Percentiles rank a stretch among this genome's conserved stretches.
Evolutionary conservation across 2,797 vertebrate genomes (phyloP).

Genomic region (Anableps anableps): DNA sequence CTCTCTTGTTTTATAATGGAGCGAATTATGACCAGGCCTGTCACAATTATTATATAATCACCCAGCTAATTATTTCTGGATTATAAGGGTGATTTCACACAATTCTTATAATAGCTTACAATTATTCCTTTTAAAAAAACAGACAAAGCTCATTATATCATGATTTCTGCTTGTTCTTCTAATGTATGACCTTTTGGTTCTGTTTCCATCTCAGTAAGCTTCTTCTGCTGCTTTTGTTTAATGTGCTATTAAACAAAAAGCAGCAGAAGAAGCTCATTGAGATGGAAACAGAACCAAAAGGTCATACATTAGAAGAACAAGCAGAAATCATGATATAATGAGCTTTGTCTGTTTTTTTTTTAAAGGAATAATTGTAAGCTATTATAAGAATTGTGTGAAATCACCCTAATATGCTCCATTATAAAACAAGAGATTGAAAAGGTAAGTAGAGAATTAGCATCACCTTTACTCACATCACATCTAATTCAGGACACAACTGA

Average conservation of each 20-base stretch:
- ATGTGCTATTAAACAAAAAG: neutral
- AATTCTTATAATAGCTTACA: neutral
- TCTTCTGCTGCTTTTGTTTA: neutral
- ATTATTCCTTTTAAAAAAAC: no score
- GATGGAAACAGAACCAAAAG: neutral
- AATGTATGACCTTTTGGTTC: neutral
- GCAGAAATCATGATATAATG: no score
- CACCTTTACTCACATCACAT: neutral
- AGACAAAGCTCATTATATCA: neutral
- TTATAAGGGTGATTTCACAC: neutral
- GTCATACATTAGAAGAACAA: neutral
- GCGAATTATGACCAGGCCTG: neutral
- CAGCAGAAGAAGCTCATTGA: neutral
- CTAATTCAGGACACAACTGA: neutral
- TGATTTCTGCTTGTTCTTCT: neutral
- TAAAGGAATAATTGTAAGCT: neutral
- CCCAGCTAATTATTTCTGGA: neutral
- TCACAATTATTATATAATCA: neutral
- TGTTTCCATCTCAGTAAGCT: neutral
- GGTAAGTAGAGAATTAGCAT: neutral
- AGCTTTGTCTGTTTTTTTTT: neutral
- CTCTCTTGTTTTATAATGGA: neutral
- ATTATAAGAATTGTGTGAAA: neutral
- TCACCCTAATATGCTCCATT: neutral
- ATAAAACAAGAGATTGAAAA: constrained; percentile 1